Conservation (phyloP, 1,140 invertebrate genomes). For the Trichogramma pretiosum region DNA sequence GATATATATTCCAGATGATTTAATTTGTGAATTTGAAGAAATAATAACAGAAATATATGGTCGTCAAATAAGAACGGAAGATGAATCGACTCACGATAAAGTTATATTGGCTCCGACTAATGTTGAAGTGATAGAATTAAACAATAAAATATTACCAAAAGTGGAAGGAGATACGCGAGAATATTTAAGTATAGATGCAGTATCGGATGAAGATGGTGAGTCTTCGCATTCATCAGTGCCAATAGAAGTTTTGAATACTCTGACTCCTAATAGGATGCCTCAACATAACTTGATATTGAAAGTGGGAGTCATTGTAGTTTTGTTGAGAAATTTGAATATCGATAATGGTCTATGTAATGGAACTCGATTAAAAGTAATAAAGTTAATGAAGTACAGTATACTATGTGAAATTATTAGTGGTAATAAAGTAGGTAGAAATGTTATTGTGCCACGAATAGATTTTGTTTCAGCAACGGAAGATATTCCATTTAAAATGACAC, state of each 20-base stretch:
- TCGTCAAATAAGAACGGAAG: neutral
- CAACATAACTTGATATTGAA: conserved; percentile 9
- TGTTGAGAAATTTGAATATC: conserved; percentile 36
- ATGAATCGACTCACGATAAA: neutral
- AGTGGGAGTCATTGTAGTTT: conserved; percentile 7
- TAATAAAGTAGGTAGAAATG: conserved; percentile 11
- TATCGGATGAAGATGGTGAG: neutral
- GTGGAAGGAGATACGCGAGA: neutral
- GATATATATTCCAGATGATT: conserved; percentile 6
- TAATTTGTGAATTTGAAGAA: neutral
- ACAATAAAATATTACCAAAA: conserved; percentile 6
- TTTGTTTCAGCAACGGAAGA: neutral
- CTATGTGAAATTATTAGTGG: conserved; percentile 39
- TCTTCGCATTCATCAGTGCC: neutral
- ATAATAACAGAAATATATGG: conserved; percentile 5
- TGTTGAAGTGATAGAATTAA: conserved; percentile 3
- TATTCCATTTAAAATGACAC: neutral
- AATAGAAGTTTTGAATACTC: conserved; percentile 6
- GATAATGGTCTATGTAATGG: conserved; percentile 38
- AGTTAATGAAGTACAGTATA: conserved; percentile 34
- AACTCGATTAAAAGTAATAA: conserved; percentile 36
- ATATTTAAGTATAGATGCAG: conserved; percentile 6
- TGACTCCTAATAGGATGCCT: conserved; percentile 10
- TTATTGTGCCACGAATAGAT: neutral
- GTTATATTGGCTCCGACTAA: conserved; percentile 8